Evolutionary conservation across 2,888 invertebrate genomes (phyloP).

Genomic region (Orthosia cruda): DNA sequence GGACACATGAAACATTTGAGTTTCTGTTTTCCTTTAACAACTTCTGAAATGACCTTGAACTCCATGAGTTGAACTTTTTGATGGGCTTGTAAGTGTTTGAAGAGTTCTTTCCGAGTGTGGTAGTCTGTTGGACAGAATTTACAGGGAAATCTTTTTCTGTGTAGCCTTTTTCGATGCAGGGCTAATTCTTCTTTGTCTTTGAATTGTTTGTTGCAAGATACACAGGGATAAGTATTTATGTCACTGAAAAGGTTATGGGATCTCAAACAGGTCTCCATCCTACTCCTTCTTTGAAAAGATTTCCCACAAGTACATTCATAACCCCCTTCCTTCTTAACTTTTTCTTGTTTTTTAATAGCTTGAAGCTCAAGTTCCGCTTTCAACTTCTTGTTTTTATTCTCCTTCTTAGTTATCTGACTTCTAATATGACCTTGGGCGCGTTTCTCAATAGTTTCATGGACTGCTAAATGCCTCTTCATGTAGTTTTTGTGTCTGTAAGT

Average conservation of each 20-base stretch:
- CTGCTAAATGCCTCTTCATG: conserved; percentile 79
- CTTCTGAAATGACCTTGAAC: conserved; percentile 87
- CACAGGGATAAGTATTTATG: conserved; percentile 76
- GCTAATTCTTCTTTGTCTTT: conserved; percentile 82
- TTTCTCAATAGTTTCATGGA: conserved; percentile 83
- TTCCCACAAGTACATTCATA: conserved; percentile 87
- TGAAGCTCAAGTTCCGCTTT: conserved; percentile 58
- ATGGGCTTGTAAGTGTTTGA: conserved; percentile 87
- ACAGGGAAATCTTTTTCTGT: conserved; percentile 86
- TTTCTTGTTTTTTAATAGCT: conserved; percentile 53
- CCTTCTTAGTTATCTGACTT: conserved; percentile 76
- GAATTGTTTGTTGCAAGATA: conserved; percentile 83
- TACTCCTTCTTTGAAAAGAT: conserved; percentile 81
- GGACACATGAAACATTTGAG: conserved; percentile 86
- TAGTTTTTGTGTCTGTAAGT: conserved; percentile 68
- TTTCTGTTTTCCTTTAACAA: conserved; percentile 85
- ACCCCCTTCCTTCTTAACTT: conserved; percentile 79
- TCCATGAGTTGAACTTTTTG: conserved; percentile 89
- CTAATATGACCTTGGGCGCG: conserved; percentile 79
- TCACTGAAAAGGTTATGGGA: conserved; percentile 82
- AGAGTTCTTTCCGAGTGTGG: conserved; percentile 85
- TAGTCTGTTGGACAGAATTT: conserved; percentile 90
- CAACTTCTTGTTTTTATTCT: conserved; percentile 74
- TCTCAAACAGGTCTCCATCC: conserved; percentile 86
- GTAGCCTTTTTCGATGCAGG: conserved; percentile 83